Percentiles rank a stretch among this genome's conserved stretches.
Conservation (phyloP, 2,888 invertebrate genomes). For the Andrena camellia region DNA sequence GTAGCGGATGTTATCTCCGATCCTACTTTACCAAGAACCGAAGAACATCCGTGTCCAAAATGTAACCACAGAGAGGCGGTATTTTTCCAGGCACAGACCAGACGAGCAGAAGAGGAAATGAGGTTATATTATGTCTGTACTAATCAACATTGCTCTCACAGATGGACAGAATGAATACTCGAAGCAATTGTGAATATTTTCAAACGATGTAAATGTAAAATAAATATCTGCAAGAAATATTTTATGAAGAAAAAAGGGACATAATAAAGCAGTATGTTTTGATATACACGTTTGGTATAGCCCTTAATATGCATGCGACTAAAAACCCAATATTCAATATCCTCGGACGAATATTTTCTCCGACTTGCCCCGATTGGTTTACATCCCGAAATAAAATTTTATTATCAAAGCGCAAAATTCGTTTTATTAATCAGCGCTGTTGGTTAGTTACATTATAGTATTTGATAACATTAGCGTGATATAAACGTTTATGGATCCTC, state of each 20-base stretch:
- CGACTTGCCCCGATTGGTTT: no score
- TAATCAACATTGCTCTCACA: constrained; percentile 94
- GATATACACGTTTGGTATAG: neutral
- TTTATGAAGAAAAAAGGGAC: neutral
- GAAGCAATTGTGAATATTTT: neutral
- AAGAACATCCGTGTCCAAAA: constrained; percentile 99
- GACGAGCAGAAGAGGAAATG: constrained; percentile 99
- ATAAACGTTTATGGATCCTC: no score
- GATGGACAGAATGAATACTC: constrained; percentile 94
- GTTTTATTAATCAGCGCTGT: no score
- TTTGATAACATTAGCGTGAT: no score
- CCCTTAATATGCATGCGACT: no score
- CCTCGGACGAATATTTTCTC: no score
- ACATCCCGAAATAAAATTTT: no score
- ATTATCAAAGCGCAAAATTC: no score
- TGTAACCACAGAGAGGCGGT: constrained; percentile 98
- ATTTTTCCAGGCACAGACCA: constrained; percentile 99
- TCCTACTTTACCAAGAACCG: constrained; percentile 98
- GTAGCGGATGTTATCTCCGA: constrained; percentile 99
- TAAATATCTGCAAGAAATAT: neutral
- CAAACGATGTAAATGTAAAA: neutral
- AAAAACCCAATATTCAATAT: no score
- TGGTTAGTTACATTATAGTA: no score
- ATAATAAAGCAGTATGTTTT: neutral
- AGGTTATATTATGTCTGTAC: constrained; percentile 98